Evolutionary conservation across 2,797 vertebrate genomes (phyloP), one percentile per base, ranked within the genome.

Genomic region (Takifugu ocellatus): DNA sequence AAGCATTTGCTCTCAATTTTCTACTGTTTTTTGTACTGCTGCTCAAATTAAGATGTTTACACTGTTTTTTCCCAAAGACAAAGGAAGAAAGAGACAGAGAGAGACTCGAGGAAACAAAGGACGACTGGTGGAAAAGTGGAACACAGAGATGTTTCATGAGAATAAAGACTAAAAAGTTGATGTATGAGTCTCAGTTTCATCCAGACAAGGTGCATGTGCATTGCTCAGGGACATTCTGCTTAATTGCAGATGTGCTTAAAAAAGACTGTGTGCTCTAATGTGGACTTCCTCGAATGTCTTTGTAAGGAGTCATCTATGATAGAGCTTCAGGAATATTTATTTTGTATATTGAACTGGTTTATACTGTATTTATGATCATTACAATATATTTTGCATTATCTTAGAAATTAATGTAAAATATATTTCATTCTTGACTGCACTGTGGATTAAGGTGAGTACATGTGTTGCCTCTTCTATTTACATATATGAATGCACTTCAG

Each of bases 41-140:
- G 63, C 63, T 84, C 77, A 83, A 87, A 87, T 85, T 78, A 87
- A 84, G 81, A 85, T 87, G 83, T 87, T 88, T 87, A 84, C 82
- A 69, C 75, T 78, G 78, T 81, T 83, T 83, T 73, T 71, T 77
- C 77, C 61, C 66, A 83, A 78, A 87, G 76, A 84, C 75, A 84
- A 82, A 84, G 70, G 59, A 49, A 47, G 49, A 63, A 75, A 14
- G 36, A 72, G 66, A 72, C 72, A 59, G 26, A 17, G 59, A 81
- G 59, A 73, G 72, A 83, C 69, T 69, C 68, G 65, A 51, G 51
- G 63, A 74, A 62, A 84, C 70, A 78, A 85, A 85, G 61, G 75
- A 82, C 55, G 8, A 66, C 57, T 65, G 15, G 16, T 17, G 5
- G 52, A 59, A 50, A 55, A 72, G 63, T 29, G 8, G 64, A 67